Evolutionary conservation across 2,113 vertebrate genomes (phyloP).

Genomic region (Notarius lentiginosus): DNA sequence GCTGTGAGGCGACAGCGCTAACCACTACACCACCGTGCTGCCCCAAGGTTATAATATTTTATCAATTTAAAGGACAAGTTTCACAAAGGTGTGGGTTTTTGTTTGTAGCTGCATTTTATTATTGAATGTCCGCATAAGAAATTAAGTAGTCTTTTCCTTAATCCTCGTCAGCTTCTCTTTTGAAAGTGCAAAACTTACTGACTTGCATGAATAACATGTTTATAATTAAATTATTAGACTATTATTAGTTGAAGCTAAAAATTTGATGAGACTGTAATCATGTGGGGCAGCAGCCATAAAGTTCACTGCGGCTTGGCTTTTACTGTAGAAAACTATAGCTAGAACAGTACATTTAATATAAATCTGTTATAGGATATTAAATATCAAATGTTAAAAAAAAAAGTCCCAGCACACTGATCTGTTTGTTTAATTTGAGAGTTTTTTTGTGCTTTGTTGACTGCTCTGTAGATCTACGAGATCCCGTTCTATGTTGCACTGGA

Average conservation of each 20-base stretch:
- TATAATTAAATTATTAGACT: neutral
- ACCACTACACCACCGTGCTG: too few species aligned
- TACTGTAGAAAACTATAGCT: neutral
- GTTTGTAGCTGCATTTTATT: neutral
- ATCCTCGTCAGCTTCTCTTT: neutral
- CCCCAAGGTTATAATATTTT: neutral
- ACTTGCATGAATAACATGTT: neutral
- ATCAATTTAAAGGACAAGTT: neutral
- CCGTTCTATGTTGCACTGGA: slow-evolving; percentile 95
- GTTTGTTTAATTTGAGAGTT: neutral
- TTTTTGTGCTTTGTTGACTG: neutral
- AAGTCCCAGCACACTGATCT: neutral
- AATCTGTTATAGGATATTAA: neutral
- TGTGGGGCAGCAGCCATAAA: neutral
- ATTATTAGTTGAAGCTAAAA: neutral
- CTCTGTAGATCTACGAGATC: slow-evolving; percentile 89
- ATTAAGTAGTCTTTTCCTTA: neutral
- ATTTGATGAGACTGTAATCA: neutral
- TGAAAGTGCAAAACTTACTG: neutral
- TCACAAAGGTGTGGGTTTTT: too few species aligned
- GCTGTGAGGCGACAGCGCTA: too few species aligned
- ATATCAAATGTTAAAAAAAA: neutral
- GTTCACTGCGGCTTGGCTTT: neutral
- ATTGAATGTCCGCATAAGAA: neutral
- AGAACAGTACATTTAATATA: neutral